Conservation (phyloP, 2,113 vertebrate genomes). For the human (Homo sapiens) region GRCh38 chr2:211733501-211734000, state of each 20-base stretch:
- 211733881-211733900: too few species aligned
- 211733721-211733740: neutral
- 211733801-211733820: too few species aligned
- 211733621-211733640: neutral
- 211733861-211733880: too few species aligned
- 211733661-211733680: neutral
- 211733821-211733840: too few species aligned
- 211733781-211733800: neutral
- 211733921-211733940: too few species aligned
- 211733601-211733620: neutral
- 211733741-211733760: neutral
- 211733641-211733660: neutral
- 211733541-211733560: neutral
- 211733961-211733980: too few species aligned
- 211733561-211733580: neutral
- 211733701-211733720: neutral
- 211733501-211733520: neutral
- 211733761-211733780: neutral
- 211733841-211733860: too few species aligned
- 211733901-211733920: too few species aligned
- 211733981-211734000: too few species aligned
- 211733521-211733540: neutral
- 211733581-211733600: neutral
- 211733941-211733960: too few species aligned
- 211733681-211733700: neutral